These are phyloP conservation scores for Dicerorhinus sumatrensis DNA, from an alignment of 2,113 vertebrate genomes.

Conservation along the genomic window DNA sequence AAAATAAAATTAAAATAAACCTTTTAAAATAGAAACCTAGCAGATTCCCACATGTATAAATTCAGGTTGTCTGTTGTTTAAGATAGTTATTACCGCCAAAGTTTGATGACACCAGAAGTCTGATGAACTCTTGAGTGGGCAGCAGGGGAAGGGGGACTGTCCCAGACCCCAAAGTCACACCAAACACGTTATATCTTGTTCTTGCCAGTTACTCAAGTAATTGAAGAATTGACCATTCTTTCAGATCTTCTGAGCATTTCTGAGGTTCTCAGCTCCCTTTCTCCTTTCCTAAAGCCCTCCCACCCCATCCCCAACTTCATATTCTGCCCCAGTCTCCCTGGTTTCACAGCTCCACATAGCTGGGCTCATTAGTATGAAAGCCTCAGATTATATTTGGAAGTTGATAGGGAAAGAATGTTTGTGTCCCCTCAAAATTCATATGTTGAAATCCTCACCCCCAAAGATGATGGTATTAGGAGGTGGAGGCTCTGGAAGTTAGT, in stretches of 20 bases:
- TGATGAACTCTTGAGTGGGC: neutral
- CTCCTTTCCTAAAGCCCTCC: neutral
- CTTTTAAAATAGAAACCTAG: neutral
- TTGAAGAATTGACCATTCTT: neutral
- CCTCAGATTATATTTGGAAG: neutral
- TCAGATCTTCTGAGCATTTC: neutral
- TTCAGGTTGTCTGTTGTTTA: neutral
- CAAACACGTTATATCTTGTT: neutral
- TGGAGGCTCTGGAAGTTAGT: neutral
- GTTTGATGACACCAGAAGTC: neutral
- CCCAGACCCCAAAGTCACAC: neutral
- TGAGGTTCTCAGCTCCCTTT: neutral
- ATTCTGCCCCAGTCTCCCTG: neutral
- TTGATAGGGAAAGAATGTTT: neutral
- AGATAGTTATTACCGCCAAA: neutral
- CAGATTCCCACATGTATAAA: neutral
- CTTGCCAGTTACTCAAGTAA: neutral
- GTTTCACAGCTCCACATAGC: neutral
- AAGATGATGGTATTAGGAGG: neutral
- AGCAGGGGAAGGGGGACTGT: neutral
- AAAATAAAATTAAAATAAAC: neutral
- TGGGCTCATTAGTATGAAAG: neutral
- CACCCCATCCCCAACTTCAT: neutral
- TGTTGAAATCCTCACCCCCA: neutral
- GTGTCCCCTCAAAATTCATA: neutral